Conservation (phyloP, 2,113 vertebrate species). For the Sylvietta virens region DNA sequence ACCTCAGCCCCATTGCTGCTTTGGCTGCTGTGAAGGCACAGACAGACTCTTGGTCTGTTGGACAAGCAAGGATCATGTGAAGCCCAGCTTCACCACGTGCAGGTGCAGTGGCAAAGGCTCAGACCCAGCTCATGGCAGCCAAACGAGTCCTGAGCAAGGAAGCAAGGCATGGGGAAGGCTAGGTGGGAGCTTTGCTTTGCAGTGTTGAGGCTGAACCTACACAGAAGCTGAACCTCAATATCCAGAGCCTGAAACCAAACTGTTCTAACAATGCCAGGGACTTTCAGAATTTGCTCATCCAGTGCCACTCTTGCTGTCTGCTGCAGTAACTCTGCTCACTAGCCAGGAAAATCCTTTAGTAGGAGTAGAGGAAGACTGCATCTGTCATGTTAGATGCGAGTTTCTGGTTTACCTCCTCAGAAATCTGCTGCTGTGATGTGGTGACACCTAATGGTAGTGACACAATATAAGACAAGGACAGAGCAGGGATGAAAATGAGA, state of each 20-base stretch:
- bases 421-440: background rate
- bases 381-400: background rate
- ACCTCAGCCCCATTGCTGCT: background rate
- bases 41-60: background rate
- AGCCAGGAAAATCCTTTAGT: background rate
- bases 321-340: background rate
- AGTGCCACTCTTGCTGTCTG: background rate
- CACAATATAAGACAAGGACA: background rate
- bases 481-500: background rate
- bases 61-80: accelerated
- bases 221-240: background rate
- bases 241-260: background rate
- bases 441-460: constrained; percentile 20
- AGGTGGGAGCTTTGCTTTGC: background rate
- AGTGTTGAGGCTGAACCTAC: background rate
- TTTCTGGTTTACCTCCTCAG: background rate
- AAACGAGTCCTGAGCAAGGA: accelerated
- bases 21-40: background rate
- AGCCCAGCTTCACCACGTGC: accelerated
- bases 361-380: background rate
- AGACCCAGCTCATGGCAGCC: background rate
- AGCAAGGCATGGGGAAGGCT: background rate
- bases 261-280: background rate
- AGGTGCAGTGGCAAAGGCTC: background rate
- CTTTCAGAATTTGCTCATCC: background rate